phyloP scores from a whole-genome alignment of 2,888 invertebrate genomes.

The Cyclophora albipunctata region DNA sequence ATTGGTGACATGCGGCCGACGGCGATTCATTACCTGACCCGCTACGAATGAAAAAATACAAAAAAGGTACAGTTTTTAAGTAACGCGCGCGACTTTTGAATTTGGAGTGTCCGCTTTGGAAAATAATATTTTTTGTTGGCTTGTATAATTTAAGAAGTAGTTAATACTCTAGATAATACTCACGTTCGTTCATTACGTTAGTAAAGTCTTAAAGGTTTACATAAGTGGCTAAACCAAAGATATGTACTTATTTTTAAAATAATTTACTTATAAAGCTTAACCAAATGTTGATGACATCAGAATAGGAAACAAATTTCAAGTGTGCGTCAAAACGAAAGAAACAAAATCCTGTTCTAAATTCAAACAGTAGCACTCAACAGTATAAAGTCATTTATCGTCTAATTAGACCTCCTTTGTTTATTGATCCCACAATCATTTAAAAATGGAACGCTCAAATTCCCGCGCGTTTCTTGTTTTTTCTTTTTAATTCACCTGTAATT shows the following conservation, averaged over 20 bases:
- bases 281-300: too few species aligned
- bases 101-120: constrained; percentile 6
- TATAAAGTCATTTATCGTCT: constrained; percentile 17
- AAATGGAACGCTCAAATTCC: constrained; percentile 20
- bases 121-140: constrained; percentile 8
- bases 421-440: constrained; percentile 23
- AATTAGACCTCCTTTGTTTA: constrained; percentile 23
- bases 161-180: too few species aligned
- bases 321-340: too few species aligned
- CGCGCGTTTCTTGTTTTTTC: constrained; percentile 32
- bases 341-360: not conserved
- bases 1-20: constrained; percentile 51
- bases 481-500: constrained; percentile 63
- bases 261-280: too few species aligned
- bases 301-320: too few species aligned
- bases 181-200: too few species aligned
- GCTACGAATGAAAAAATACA: constrained; percentile 40
- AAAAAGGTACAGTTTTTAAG: constrained; percentile 38
- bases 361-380: constrained; percentile 10
- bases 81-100: constrained; percentile 24
- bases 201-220: too few species aligned
- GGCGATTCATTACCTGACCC: constrained; percentile 57
- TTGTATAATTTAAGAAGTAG: not conserved
- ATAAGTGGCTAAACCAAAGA: too few species aligned
- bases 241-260: too few species aligned